phyloP scores from a whole-genome alignment of 1,140 invertebrate genomes.

The Aplysia californica region DNA sequence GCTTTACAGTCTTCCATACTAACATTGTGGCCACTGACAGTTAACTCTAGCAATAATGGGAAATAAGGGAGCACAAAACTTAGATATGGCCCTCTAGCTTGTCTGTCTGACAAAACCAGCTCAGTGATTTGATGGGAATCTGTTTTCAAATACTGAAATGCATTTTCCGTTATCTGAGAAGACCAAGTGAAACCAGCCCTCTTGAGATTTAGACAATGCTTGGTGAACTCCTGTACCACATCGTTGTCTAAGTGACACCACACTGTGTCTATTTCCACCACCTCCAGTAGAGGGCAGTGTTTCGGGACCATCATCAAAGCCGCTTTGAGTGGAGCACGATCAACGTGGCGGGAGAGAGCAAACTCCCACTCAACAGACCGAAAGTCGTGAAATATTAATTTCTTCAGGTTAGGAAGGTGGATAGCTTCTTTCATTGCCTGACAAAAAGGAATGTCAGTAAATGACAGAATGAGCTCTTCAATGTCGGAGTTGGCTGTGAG shows the following conservation, averaged over 20 bases:
- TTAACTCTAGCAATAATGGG: not conserved
- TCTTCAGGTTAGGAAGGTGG: conserved; percentile 15
- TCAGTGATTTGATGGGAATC: conserved; percentile 11
- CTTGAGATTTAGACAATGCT: conserved; percentile 9
- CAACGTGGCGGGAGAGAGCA: not conserved
- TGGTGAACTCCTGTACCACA: conserved; percentile 10
- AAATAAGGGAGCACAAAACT: conserved; percentile 20
- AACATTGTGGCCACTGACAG: conserved; percentile 20
- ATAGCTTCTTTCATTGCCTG: conserved; percentile 20
- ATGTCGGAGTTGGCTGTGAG: conserved; percentile 11
- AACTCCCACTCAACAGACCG: not conserved
- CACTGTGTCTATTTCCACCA: conserved; percentile 12
- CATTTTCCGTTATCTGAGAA: conserved; percentile 1
- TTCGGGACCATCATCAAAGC: conserved; percentile 10
- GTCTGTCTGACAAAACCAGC: conserved; percentile 5
- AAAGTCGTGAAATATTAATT: conserved; percentile 16
- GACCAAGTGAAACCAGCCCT: conserved; percentile 12
- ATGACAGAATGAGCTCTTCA: not conserved
- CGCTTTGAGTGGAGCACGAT: not conserved
- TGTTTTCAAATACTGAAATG: not conserved
- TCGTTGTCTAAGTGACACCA: conserved; percentile 16
- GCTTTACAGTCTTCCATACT: conserved; percentile 12
- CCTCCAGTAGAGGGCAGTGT: conserved; percentile 14
- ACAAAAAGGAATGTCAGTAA: conserved; percentile 12
- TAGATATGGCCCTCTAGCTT: conserved; percentile 17